Percentiles rank a stretch among this genome's conserved stretches.
Evolutionary conservation across 1,140 invertebrate genomes (phyloP).

Genomic region (Zophobas atratus): DNA sequence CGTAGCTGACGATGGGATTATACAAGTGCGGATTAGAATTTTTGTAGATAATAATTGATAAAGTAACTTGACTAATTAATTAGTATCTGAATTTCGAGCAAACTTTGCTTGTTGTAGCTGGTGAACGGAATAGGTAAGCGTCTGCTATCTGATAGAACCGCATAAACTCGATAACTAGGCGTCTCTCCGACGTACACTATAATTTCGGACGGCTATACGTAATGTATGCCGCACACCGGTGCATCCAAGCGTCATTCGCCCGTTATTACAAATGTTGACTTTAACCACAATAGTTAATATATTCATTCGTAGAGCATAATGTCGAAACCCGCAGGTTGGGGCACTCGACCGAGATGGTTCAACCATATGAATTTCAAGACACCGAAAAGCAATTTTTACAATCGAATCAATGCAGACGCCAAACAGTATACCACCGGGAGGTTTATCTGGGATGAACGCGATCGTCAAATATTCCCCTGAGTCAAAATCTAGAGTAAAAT

Average conservation of each 20-base stretch:
- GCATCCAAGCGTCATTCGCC: slow-evolving; percentile 41
- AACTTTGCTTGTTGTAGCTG: slow-evolving; percentile 30
- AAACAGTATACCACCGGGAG: too few species aligned
- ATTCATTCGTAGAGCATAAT: slow-evolving; percentile 33
- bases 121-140: slow-evolving; percentile 41
- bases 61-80: slow-evolving; percentile 52
- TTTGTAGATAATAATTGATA: slow-evolving; percentile 19
- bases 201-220: slow-evolving; percentile 40
- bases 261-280: slow-evolving; percentile 44
- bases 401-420: too few species aligned
- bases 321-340: slow-evolving; percentile 18
- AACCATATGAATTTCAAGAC: slow-evolving; percentile 1
- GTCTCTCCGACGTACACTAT: slow-evolving; percentile 37
- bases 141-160: slow-evolving; percentile 35
- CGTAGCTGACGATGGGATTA: slow-evolving; percentile 23
- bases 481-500: too few species aligned
- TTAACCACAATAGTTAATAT: slow-evolving; percentile 42
- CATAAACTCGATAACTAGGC: slow-evolving; percentile 46
- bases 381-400: too few species aligned
- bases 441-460: too few species aligned
- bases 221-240: slow-evolving; percentile 42
- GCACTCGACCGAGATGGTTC: slow-evolving; percentile 13
- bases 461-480: too few species aligned
- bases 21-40: slow-evolving; percentile 26
- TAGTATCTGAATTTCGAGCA: slow-evolving; percentile 48